Percentiles rank a stretch among this genome's conserved stretches.
Evolutionary conservation across 2,797 vertebrate genomes (phyloP).

Genomic region (Chloroceryle inda): DNA sequence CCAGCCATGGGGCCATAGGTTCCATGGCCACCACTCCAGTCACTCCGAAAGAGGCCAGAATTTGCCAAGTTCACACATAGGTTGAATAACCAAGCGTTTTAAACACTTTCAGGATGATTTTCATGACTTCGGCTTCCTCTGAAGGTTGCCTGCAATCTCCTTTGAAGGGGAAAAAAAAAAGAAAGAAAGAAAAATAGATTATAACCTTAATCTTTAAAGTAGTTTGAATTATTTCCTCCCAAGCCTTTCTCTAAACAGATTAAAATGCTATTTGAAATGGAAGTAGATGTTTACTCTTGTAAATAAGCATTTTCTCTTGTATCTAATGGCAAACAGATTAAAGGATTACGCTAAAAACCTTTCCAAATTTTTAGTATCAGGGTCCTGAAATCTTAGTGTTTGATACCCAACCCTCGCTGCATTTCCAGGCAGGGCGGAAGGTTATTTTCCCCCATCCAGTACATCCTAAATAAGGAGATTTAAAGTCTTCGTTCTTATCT

Average conservation of each 20-base stretch:
- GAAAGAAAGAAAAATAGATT: neutral
- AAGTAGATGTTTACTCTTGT: constrained; percentile 67
- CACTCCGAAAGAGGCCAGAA: neutral
- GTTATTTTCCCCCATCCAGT: neutral
- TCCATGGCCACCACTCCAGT: fast-evolving
- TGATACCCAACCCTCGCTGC: neutral
- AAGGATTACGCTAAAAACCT: constrained; percentile 52
- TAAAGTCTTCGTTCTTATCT: neutral
- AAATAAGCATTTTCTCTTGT: constrained; percentile 61
- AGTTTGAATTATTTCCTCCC: constrained; percentile 70
- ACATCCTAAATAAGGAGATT: neutral
- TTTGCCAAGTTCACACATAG: fast-evolving
- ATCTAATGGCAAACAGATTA: constrained; percentile 70
- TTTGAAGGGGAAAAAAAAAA: neutral
- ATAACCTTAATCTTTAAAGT: constrained; percentile 54
- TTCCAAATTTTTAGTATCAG: constrained; percentile 25
- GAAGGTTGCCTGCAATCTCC: neutral
- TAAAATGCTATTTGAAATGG: constrained; percentile 68
- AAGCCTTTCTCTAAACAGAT: constrained; percentile 79
- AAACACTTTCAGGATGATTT: neutral
- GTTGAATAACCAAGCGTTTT: neutral
- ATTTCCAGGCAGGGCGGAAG: neutral
- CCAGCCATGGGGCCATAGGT: fast-evolving
- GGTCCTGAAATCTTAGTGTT: neutral
- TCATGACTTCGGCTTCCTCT: neutral